Conservation (phyloP, 2,113 vertebrate genomes). For the Platysternon megacephalum region DNA sequence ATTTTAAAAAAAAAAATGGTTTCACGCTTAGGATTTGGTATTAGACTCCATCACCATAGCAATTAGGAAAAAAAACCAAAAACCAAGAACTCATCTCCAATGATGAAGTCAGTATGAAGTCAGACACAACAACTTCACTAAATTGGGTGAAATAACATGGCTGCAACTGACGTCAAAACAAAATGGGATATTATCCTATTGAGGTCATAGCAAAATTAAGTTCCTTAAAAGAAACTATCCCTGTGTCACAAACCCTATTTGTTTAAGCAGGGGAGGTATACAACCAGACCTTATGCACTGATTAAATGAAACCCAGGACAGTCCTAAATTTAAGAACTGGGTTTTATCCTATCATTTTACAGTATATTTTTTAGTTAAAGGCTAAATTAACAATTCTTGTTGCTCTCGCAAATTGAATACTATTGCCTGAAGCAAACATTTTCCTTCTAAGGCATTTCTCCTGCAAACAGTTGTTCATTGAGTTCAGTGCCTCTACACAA, state of each 20-base stretch:
- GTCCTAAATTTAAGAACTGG: not conserved
- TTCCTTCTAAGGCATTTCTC: not conserved
- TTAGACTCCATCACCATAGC: too few relatives aligned
- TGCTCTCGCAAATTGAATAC: accelerated
- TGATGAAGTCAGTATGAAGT: not conserved
- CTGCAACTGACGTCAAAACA: not conserved
- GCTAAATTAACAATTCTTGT: not conserved
- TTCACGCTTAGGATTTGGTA: not conserved
- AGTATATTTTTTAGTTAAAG: not conserved
- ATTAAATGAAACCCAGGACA: not conserved
- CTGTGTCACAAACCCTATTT: not conserved
- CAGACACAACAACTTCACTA: not conserved
- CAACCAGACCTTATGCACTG: not conserved
- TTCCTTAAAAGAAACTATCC: not conserved
- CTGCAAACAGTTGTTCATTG: not conserved
- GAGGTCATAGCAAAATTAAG: not conserved
- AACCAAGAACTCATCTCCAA: not conserved
- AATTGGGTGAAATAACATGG: not conserved
- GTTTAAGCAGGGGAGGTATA: not conserved
- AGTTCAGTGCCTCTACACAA: not conserved
- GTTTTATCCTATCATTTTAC: not conserved
- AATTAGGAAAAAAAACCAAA: not conserved
- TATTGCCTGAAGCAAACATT: not conserved
- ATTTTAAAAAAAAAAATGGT: not conserved
- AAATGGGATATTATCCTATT: not conserved